A percentile compares a stretch with the other conserved stretches of the same genome.
Evolutionary conservation across 2,888 invertebrate genomes (phyloP).

Genomic region (Melanchra persicariae): DNA sequence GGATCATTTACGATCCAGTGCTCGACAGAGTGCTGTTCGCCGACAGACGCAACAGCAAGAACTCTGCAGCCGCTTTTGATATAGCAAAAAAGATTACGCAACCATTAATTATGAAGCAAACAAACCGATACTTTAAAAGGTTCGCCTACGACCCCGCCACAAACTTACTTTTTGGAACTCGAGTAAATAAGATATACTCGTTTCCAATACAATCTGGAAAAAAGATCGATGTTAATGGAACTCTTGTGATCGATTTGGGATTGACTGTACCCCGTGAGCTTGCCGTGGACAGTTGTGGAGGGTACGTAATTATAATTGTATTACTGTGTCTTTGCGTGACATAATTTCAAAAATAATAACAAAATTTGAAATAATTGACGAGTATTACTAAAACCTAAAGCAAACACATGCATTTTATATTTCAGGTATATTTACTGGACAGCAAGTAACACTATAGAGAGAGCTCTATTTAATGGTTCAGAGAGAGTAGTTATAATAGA

Average conservation of each 20-base stretch:
- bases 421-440: not conserved
- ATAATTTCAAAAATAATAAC: no score
- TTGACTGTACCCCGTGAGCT: not conserved
- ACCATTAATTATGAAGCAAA: not conserved
- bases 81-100: not conserved
- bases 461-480: not conserved
- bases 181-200: not conserved
- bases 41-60: not conserved
- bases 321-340: no score
- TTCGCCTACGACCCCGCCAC: not conserved
- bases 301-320: no score
- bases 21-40: not conserved
- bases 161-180: not conserved
- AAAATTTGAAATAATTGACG: no score
- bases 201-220: not conserved
- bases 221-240: not conserved
- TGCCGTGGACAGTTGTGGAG: not conserved
- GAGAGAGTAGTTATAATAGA: no score
- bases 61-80: not conserved
- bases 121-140: not conserved
- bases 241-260: not conserved
- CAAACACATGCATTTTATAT: not conserved
- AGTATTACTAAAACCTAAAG: no score
- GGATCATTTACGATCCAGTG: not conserved
- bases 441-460: not conserved